Conservation (phyloP, 2,113 vertebrate species). For the Lagopus muta region DNA sequence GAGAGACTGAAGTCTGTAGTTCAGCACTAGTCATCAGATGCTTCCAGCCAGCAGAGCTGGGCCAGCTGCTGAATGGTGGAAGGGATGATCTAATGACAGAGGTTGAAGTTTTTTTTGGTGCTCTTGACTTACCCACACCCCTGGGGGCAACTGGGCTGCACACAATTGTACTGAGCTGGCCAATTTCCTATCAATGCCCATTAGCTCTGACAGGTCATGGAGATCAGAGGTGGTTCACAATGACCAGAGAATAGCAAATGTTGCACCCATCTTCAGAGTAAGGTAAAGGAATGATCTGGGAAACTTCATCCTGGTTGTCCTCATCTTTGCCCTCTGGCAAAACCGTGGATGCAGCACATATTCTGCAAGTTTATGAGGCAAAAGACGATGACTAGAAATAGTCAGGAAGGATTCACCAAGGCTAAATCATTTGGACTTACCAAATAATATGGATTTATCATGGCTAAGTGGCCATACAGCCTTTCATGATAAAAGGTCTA, state of each 20-base stretch:
- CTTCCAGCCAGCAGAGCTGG: not conserved
- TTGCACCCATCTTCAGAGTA: not conserved
- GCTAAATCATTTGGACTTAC: not conserved
- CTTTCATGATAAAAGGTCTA: not conserved
- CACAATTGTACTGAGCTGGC: not conserved
- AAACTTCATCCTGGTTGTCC: not conserved
- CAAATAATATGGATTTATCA: not conserved
- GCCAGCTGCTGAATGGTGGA: not conserved
- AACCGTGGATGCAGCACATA: not conserved
- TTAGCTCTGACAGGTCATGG: not conserved
- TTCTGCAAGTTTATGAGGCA: fast-evolving
- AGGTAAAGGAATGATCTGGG: not conserved
- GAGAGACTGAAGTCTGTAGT: not conserved
- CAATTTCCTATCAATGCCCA: fast-evolving
- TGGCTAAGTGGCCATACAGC: not conserved
- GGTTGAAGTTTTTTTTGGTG: not conserved
- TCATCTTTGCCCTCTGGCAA: not conserved
- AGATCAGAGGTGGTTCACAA: not conserved
- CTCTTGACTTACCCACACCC: fast-evolving
- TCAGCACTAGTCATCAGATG: not conserved
- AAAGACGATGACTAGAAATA: not conserved
- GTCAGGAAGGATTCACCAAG: not conserved
- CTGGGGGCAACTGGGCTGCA: not conserved
- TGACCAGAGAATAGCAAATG: not conserved
- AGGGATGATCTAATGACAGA: not conserved